A percentile compares a stretch with the other conserved stretches of the same genome.
phyloP scores from a whole-genome alignment of 2,888 invertebrate species.

The Hyppa rectilinea region DNA sequence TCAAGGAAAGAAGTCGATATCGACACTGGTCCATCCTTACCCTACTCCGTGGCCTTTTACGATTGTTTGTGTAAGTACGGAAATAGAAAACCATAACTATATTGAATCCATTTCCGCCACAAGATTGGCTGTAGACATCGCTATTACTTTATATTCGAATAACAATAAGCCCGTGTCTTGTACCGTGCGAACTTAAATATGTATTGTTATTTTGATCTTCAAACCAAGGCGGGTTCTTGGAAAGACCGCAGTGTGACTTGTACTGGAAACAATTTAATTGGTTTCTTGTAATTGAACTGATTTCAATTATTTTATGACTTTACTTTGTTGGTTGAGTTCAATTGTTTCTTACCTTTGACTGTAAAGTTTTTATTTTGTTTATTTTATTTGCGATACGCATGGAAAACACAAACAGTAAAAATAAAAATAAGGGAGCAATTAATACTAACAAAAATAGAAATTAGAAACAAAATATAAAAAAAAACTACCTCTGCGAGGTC shows the following conservation, averaged over 20 bases:
- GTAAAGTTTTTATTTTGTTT: too few relatives aligned
- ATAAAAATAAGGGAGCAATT: too few relatives aligned
- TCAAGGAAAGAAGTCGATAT: neutral
- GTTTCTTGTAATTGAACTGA: slow-evolving; percentile 21
- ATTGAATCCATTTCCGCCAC: slow-evolving; percentile 69
- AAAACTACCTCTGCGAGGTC: too few relatives aligned
- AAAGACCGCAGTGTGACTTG: slow-evolving; percentile 23
- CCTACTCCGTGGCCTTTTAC: slow-evolving; percentile 51
- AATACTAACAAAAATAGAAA: too few relatives aligned
- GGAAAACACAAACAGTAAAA: too few relatives aligned
- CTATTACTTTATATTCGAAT: slow-evolving; percentile 61
- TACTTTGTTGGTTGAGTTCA: neutral
- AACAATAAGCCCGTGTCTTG: slow-evolving; percentile 17
- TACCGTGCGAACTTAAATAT: neutral
- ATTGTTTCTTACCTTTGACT: neutral
- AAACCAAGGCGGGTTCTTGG: neutral
- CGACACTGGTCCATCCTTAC: neutral
- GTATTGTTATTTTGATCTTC: slow-evolving; percentile 24
- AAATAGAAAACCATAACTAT: slow-evolving; percentile 73
- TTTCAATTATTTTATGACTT: slow-evolving; percentile 9
- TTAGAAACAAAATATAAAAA: too few relatives aligned
- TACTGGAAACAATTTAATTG: slow-evolving; percentile 33
- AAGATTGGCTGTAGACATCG: slow-evolving; percentile 54
- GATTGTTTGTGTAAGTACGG: slow-evolving; percentile 65
- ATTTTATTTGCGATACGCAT: too few relatives aligned